phyloP scores from a whole-genome alignment of 2,888 invertebrate species.

The Zeuzera pyrina region DNA sequence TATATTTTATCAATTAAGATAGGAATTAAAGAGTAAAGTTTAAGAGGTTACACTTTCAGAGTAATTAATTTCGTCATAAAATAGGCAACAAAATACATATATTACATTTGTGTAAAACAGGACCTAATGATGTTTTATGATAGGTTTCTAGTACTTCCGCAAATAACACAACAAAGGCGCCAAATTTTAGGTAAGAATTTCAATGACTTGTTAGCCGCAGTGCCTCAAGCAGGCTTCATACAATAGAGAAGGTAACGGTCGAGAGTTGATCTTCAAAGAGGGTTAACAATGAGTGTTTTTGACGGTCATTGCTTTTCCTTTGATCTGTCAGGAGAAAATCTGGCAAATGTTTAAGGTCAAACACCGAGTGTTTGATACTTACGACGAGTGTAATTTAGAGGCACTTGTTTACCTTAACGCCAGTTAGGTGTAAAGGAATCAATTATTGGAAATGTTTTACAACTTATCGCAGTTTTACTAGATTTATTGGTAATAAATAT shows the following conservation, averaged over 20 bases:
- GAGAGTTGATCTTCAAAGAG: conserved; percentile 44
- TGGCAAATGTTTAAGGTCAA: conserved; percentile 34
- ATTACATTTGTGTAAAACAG: too few species aligned
- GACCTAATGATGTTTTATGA: too few species aligned
- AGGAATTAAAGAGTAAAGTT: too few species aligned
- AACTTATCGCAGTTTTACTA: not conserved
- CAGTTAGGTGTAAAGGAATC: too few species aligned
- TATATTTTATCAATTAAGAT: too few species aligned
- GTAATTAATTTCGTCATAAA: too few species aligned
- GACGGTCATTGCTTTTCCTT: conserved; percentile 43
- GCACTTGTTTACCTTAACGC: too few species aligned
- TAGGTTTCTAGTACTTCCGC: too few species aligned
- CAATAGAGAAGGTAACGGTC: not conserved
- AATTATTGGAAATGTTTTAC: too few species aligned
- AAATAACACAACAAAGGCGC: too few species aligned
- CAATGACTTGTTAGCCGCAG: conserved; percentile 26
- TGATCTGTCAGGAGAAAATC: conserved; percentile 37
- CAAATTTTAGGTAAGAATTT: conserved; percentile 15
- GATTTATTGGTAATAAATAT: not conserved
- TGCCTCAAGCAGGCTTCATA: conserved; percentile 21
- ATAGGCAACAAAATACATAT: too few species aligned
- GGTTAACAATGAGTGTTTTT: conserved; percentile 42
- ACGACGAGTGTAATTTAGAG: not conserved
- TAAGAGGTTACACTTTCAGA: too few species aligned
- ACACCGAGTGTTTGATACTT: not conserved